Evolutionary conservation across 2,113 vertebrate genomes (phyloP).

Genomic region (Ochotona princeps): DNA sequence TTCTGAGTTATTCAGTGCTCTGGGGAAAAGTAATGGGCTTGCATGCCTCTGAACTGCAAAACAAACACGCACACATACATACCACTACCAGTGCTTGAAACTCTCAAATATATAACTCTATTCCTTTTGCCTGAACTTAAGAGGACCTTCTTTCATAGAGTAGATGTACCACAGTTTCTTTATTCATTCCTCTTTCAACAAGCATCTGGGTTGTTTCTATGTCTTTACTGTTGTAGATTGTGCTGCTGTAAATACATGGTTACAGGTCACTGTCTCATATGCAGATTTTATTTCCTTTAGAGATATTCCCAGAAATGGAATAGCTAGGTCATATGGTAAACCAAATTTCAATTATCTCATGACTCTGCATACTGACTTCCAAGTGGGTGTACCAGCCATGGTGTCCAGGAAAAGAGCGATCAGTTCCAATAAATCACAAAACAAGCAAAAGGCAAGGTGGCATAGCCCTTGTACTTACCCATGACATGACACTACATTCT

Average conservation of each 20-base stretch:
- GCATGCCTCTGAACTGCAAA: background rate
- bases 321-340: too few species aligned
- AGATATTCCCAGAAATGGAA: too few species aligned
- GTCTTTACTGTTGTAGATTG: too few species aligned
- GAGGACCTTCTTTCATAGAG: background rate
- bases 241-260: too few species aligned
- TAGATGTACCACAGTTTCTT: too few species aligned
- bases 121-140: constrained; percentile 4
- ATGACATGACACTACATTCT: background rate
- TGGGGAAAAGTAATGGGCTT: background rate
- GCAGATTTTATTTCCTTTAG: too few species aligned
- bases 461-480: background rate
- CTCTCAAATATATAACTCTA: background rate
- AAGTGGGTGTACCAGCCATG: background rate
- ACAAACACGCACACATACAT: background rate
- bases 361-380: too few species aligned
- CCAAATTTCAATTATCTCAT: too few species aligned
- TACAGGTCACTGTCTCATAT: too few species aligned
- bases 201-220: too few species aligned
- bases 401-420: background rate
- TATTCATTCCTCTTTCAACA: too few species aligned
- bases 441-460: background rate
- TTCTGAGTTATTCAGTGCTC: constrained; percentile 42
- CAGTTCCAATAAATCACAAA: background rate
- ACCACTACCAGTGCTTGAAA: background rate